These are phyloP conservation scores for Ammodramus savannarum DNA, from an alignment of 2,113 vertebrate genomes.

Conservation along the genomic window DNA sequence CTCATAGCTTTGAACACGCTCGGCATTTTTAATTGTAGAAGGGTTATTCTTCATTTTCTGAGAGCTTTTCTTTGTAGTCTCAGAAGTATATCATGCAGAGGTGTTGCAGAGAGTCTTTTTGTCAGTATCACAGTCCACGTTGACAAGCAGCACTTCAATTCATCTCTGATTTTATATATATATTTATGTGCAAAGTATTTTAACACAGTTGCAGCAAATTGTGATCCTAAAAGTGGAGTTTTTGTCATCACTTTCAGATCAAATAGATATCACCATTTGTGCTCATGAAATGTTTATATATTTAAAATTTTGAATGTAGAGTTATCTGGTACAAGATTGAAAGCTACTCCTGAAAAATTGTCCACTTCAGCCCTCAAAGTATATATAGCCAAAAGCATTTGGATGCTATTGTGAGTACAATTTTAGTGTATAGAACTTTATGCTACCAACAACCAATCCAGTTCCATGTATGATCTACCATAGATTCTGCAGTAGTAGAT, in stretches of 20 bases:
- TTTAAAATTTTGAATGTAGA: neutral
- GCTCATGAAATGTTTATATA: neutral
- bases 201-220: neutral
- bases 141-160: neutral
- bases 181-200: neutral
- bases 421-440: neutral
- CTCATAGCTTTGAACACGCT: neutral
- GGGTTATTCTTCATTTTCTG: neutral
- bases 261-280: neutral
- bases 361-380: neutral
- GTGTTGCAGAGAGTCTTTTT: neutral
- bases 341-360: neutral
- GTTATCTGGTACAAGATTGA: neutral
- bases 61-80: neutral
- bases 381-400: neutral
- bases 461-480: neutral
- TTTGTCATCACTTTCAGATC: neutral
- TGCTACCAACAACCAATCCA: neutral
- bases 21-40: conserved; percentile 1
- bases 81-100: neutral
- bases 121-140: neutral
- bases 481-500: neutral
- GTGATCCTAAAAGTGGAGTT: neutral
- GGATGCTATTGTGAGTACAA: neutral
- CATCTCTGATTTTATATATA: neutral